Evolutionary conservation across 2,888 invertebrate genomes (phyloP), one percentile per base, ranked within the genome.

Genomic region (Dynastes hyllus): DNA sequence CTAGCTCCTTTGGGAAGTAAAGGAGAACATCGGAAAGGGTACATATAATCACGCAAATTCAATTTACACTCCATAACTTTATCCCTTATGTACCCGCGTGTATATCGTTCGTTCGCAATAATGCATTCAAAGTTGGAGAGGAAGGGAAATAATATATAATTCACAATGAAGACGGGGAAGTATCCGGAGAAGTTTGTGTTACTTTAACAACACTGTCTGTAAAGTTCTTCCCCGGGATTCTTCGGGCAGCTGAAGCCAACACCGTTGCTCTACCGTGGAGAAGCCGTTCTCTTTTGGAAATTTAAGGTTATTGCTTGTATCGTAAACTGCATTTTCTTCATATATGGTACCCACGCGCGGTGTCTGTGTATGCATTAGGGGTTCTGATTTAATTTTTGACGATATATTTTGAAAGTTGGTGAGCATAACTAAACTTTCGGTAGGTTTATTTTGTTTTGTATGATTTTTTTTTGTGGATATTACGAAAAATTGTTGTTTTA

Each of bases 291-390:
- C 8, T 50, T 69, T 51, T 69, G 9, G 9, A 50, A 69, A 69
- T 22, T 69, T 61, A 61, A 61, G 27, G 61, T 61, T 50, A 37
- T 51, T 51, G 16, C 22, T 50, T 69, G 45, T 69, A 50, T 50
- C 69, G 51, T 69, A 69, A 69, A 69, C 50, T 69, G 69, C 69
- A 69, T 50, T 69, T 69, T 27, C 69, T 69, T 69, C 27, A 27
- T 16, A 51, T 11, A 53, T 53, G 5, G n/a, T 53, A 53, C 16
- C 53, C n/a, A 29, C 22, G 22, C 16, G 27, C 29, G 61, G 61
- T 11, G 29, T 0, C 11, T 29, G 27, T 61, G 2, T 61, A 61
- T 61, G 61, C 61, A 29, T 16, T 61, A 61, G 13, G 29, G 61
- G 6, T n/a, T 29, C 11, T 29, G 61, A 27, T 27, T 61, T 61